These are phyloP conservation scores for Crotalus helleri DNA, from an alignment of 2,113 vertebrate genomes.

Conservation along the genomic window DNA sequence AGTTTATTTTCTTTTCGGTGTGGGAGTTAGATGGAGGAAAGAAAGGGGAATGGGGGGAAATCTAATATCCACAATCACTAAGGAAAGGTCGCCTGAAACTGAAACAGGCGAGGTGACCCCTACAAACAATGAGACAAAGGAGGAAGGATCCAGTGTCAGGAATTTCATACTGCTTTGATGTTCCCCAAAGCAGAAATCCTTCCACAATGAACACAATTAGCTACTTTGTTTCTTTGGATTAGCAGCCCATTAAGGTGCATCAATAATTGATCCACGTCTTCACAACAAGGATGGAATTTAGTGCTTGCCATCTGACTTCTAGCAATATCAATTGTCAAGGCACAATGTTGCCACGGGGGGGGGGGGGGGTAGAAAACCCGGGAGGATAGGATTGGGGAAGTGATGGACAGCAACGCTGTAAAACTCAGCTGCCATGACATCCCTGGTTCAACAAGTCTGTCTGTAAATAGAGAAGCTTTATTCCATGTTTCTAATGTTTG, in stretches of 20 bases:
- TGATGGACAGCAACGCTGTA: neutral
- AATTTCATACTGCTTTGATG: neutral
- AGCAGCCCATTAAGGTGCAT: slow-evolving; percentile 11
- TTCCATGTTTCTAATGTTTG: neutral
- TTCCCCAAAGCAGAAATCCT: neutral
- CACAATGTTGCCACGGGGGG: neutral
- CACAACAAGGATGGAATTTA: neutral
- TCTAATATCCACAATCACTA: neutral
- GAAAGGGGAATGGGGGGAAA: neutral
- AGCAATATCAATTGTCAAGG: neutral
- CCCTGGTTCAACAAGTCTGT: neutral
- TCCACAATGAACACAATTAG: slow-evolving; percentile 16
- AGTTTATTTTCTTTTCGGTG: neutral
- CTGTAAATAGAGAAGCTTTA: neutral
- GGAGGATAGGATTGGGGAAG: neutral
- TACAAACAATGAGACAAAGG: neutral
- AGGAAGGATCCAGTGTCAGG: neutral
- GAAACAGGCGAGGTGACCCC: neutral
- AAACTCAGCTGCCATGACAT: neutral
- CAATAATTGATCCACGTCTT: slow-evolving; percentile 10
- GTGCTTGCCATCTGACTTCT: neutral
- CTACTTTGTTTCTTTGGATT: neutral
- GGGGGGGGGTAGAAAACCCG: neutral
- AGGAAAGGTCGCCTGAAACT: neutral
- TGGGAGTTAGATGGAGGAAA: neutral